Percentiles rank a stretch among this genome's conserved stretches.
These are phyloP conservation scores for Marmota monax DNA, from an alignment of 2,113 vertebrate genomes.

Conservation along the genomic window DNA sequence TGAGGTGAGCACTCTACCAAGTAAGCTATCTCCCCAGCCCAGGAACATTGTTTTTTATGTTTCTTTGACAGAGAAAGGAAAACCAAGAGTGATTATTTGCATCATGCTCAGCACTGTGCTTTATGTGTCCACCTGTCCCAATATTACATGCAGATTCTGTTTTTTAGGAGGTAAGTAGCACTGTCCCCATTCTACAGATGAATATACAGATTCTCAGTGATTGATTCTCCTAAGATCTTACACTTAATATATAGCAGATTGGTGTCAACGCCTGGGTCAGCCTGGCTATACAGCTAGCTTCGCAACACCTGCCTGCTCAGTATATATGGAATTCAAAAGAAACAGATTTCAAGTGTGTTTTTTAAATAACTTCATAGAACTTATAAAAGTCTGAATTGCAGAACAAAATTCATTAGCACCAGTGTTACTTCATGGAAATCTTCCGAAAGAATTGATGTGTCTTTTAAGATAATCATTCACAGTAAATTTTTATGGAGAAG, in stretches of 20 bases:
- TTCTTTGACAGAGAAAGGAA: not conserved
- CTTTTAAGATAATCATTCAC: not conserved
- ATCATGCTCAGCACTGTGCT: rapidly evolving
- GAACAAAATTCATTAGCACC: not conserved
- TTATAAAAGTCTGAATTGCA: not conserved
- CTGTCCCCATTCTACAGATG: not conserved
- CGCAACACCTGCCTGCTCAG: not conserved
- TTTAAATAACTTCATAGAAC: not conserved
- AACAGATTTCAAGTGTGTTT: rapidly evolving
- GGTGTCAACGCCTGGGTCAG: not conserved
- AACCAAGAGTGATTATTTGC: not conserved
- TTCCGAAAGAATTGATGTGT: not conserved
- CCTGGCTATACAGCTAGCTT: not conserved
- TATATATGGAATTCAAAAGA: not conserved
- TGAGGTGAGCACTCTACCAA: too few relatives aligned
- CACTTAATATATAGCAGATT: not conserved
- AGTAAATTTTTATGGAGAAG: not conserved
- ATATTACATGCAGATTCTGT: not conserved
- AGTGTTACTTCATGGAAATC: not conserved
- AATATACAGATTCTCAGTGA: not conserved
- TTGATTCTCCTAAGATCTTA: not conserved
- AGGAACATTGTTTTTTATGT: not conserved
- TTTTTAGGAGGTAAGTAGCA: not conserved
- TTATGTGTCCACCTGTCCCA: not conserved
- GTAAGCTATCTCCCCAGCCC: too few relatives aligned